Evolutionary conservation across 1,140 invertebrate genomes (phyloP), one percentile per base, ranked within the genome.

Genomic region (Tetragnatha versicolor): DNA sequence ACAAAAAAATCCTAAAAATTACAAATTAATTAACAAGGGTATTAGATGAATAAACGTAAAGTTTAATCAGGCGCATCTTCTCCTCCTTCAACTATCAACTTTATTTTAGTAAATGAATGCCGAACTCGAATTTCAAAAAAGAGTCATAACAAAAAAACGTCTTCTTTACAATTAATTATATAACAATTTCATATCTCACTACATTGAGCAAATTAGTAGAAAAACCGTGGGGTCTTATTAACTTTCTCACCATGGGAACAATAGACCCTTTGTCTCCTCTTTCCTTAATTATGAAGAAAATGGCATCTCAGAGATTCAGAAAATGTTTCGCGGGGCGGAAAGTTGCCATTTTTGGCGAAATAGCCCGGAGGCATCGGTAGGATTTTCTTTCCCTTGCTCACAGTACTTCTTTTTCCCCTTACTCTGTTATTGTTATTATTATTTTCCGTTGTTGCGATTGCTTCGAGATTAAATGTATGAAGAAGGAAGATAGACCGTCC

Each of bases 391-490:
- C 35, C 29, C 17, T 17, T n/a, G 27, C 17, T 14, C 31, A 29
- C 27, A 31, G 10, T 35, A 58, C n/a, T 58, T 33, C 29, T 58
- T 33, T 58, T 58, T 10, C 14, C 20, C 3, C 20, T 58, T 31
- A n/a, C n/a, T 58, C 10, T 5, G 29, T 27, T 31, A 33, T 58
- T 58, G 55, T 35, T 22, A 27, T 58, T 27, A 58, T n/a, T n/a
- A n/a, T n/a, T n/a, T n/a, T n/a, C n/a, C n/a, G n/a, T 58, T 58
- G 55, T 17, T 33, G 5, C 17, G 27, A 17, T 6, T 33, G 55
- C 29, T 58, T 58, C 55, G 20, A 33, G 55, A 58, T 58, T 58
- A 58, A 58, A 58, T 58, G 35, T 33, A 58, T 33, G 55, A 17
- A 58, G 20, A 10, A 31, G 35, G n/a, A 33, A 31, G 14, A 58